Evolutionary conservation across 2,888 invertebrate species (phyloP).

Genomic region (Helleia helle): DNA sequence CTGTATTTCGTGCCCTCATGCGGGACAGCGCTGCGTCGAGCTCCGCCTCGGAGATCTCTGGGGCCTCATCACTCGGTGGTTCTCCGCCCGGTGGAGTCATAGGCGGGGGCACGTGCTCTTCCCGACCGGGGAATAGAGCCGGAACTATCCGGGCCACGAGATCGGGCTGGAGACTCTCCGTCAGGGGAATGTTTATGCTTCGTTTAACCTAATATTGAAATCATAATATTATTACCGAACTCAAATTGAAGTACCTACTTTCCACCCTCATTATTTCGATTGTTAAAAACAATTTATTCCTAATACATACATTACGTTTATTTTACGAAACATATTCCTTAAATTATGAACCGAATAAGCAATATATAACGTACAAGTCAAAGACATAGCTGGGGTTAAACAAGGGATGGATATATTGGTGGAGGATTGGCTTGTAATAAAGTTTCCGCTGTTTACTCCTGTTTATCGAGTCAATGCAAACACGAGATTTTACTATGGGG

Average conservation of each 20-base stretch:
- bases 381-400: background rate
- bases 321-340: background rate
- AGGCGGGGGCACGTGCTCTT: too few species aligned
- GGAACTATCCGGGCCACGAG: too few species aligned
- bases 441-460: conserved; percentile 62
- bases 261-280: conserved; percentile 1
- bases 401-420: background rate
- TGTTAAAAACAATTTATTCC: background rate
- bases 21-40: too few species aligned
- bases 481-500: conserved; percentile 38
- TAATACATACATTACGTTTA: background rate
- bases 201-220: conserved; percentile 37
- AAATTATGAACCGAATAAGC: background rate
- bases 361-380: background rate
- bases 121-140: too few species aligned
- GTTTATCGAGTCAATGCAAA: conserved; percentile 58
- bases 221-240: conserved; percentile 38
- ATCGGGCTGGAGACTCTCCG: too few species aligned
- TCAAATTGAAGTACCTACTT: conserved; percentile 25
- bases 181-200: conserved; percentile 24
- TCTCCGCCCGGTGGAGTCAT: too few species aligned
- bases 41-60: too few species aligned
- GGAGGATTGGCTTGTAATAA: conserved; percentile 46
- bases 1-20: too few species aligned
- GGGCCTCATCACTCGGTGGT: too few species aligned